phyloP scores from a whole-genome alignment of 2,797 vertebrate genomes.

The Aphelocoma californica region DNA sequence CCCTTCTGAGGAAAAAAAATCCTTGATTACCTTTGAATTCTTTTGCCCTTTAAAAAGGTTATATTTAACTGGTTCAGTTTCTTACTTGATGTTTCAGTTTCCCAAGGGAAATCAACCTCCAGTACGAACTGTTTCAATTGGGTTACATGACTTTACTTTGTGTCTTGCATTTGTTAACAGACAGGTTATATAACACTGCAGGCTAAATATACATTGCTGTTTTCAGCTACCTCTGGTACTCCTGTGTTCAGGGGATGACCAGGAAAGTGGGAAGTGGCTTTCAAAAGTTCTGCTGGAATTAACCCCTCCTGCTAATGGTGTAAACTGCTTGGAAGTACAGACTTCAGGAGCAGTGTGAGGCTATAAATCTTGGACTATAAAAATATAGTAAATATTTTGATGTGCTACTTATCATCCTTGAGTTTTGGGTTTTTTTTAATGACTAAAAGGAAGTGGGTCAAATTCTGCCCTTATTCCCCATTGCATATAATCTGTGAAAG shows the following conservation, averaged over 20 bases:
- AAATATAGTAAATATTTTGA: background rate
- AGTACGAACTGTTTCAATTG: conserved; percentile 70
- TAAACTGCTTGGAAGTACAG: background rate
- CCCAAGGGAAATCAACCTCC: conserved; percentile 73
- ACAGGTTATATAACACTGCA: conserved; percentile 66
- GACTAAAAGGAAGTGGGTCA: background rate
- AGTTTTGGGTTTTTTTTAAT: background rate
- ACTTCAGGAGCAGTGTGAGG: background rate
- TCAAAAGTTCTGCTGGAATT: conserved; percentile 8
- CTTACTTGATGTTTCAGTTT: conserved; percentile 71
- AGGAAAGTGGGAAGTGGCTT: background rate
- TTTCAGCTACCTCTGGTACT: conserved; percentile 12
- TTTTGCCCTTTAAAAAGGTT: conserved; percentile 75
- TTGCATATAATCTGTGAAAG: background rate
- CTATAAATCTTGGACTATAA: background rate
- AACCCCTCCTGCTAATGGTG: background rate
- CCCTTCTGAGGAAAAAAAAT: conserved; percentile 62
- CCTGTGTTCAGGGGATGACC: background rate
- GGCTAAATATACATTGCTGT: conserved; percentile 52
- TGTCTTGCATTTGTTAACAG: conserved; percentile 73
- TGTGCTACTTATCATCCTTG: background rate
- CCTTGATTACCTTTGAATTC: conserved; percentile 75
- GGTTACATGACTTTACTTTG: conserved; percentile 72
- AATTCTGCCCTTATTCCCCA: background rate
- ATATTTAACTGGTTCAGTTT: conserved; percentile 73